Evolutionary conservation across 2,113 vertebrate genomes (phyloP).

Genomic region (Crotalus helleri): DNA sequence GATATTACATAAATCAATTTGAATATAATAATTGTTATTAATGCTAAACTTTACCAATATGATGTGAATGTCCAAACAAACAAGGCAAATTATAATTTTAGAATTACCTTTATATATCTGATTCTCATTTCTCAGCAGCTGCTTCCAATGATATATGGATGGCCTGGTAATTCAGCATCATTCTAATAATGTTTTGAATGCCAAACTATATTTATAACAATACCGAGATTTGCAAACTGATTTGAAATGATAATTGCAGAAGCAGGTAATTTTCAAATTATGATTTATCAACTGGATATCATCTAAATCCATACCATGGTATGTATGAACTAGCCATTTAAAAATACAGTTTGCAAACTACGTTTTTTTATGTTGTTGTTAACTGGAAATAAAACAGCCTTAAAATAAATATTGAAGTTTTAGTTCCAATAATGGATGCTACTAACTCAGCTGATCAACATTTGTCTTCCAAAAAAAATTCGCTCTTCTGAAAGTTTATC

Average conservation of each 20-base stretch:
- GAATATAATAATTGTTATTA: neutral
- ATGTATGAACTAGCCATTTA: neutral
- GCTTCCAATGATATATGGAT: neutral
- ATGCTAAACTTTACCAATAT: neutral
- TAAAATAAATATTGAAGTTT: neutral
- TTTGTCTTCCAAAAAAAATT: neutral
- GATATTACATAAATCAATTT: neutral
- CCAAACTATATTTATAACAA: neutral
- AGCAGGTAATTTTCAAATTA: neutral
- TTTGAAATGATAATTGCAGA: neutral
- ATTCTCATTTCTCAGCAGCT: neutral
- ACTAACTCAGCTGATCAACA: neutral
- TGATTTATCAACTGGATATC: neutral
- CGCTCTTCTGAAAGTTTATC: slow-evolving; percentile 17
- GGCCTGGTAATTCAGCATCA: neutral
- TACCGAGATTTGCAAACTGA: neutral
- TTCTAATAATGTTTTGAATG: neutral
- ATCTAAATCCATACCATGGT: neutral
- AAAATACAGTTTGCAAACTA: neutral
- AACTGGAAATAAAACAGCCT: neutral
- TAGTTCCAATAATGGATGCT: neutral
- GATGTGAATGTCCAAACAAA: neutral
- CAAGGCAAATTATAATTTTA: neutral
- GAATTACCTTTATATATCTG: neutral
- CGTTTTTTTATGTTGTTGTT: neutral